Evolutionary conservation across 2,888 invertebrate genomes (phyloP).

Genomic region (Cheilosia impressa): DNA sequence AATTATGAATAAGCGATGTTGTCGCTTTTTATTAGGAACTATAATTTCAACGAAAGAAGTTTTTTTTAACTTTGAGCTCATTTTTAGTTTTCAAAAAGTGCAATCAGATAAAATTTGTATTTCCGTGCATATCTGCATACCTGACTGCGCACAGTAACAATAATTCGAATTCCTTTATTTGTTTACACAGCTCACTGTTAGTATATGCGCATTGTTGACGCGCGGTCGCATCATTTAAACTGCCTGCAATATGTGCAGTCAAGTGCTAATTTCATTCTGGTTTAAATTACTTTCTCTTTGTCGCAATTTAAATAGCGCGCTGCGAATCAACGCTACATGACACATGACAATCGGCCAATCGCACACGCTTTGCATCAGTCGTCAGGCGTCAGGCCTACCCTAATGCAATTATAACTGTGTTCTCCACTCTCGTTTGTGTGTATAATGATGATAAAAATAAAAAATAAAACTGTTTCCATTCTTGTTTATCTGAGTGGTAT

Average conservation of each 20-base stretch:
- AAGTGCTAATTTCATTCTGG: constrained; percentile 9
- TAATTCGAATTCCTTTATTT: too few species aligned
- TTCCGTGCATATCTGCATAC: too few species aligned
- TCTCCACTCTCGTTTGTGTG: constrained; percentile 17
- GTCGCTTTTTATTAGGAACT: too few species aligned
- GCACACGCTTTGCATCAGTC: constrained; percentile 49
- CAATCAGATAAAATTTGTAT: too few species aligned
- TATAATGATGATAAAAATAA: background rate
- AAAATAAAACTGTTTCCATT: background rate
- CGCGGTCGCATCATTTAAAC: constrained; percentile 1
- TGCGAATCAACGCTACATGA: constrained; percentile 40
- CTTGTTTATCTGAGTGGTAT: constrained; percentile 5
- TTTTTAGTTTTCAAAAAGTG: too few species aligned
- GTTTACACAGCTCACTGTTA: background rate
- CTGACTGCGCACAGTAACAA: too few species aligned
- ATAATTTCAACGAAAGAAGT: too few species aligned
- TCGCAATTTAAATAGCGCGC: constrained; percentile 33
- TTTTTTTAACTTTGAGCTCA: too few species aligned
- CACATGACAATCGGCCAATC: constrained; percentile 54
- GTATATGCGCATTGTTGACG: background rate
- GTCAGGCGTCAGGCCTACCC: constrained; percentile 25
- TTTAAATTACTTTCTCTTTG: constrained; percentile 45
- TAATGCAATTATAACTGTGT: constrained; percentile 50
- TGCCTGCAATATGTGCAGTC: constrained; percentile 10
- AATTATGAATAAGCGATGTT: too few species aligned